Base-by-base conservation (phyloP, 2,797 vertebrate genomes). In the Amblyopsis hoosieri region DNA sequence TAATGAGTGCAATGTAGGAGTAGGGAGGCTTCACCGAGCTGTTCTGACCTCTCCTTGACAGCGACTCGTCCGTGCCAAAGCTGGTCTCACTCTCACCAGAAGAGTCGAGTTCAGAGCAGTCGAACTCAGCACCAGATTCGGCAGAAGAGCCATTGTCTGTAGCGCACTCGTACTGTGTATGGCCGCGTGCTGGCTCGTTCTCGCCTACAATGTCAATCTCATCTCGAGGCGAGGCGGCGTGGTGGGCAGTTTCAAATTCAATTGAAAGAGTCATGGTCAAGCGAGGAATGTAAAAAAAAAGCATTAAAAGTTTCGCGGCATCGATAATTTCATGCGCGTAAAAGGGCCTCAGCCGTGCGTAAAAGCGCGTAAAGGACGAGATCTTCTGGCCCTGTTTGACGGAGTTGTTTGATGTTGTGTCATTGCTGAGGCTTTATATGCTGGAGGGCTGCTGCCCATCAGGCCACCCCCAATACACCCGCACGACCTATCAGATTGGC, bases 1-100 rank as follows among this genome's bases (percentile, higher is more conserved):
- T 94, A 90, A 97, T 97, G 75, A 97, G 93, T 13, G 96, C 96
- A 29, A 96, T 96, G 90, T 96, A 97, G 0, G 95, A 97, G 82
- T 95, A 96, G 0, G 96, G 95, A 0, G 95, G 95, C 80, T 96
- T 97, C 2, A 93, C 84, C 5, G 87, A 80, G 75, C 90, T 85
- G 65, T 57, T 90, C 72, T 91, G 82, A 59, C 85, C 64, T 67
- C 83, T 84, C 13, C 60, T 14, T 11, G 76, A 72, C 3, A 5
- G 72, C 83, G 3, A 82, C 82, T 12, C 66, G 73, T 58, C 57
- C 3, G 57, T 13, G 42, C 45, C 46, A 4, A 19, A 52, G 12
- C 50, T 19, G 50, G 37, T 52, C 53, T 55, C 53, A n/a, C 29
- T 92, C 61, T 91, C 83, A 45, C 84, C 85, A 1, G 86, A 91